Evolutionary conservation across 2,113 vertebrate genomes (phyloP).

Genomic region (Gallinago jamesoni): DNA sequence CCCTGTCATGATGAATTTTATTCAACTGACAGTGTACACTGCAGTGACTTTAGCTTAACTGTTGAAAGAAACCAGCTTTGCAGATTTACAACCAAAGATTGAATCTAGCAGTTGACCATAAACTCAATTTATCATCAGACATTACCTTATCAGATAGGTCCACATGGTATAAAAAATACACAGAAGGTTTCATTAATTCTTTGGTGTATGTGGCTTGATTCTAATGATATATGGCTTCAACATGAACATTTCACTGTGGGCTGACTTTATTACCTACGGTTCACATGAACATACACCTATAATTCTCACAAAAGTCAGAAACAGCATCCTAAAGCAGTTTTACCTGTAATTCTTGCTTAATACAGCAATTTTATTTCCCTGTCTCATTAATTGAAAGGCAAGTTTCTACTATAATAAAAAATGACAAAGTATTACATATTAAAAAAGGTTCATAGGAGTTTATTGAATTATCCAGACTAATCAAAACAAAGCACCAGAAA

Average conservation of each 20-base stretch:
- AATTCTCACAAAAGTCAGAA: slow-evolving; percentile 50
- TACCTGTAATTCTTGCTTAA: neutral
- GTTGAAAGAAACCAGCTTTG: slow-evolving; percentile 72
- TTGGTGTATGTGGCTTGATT: slow-evolving; percentile 68
- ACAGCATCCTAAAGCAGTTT: neutral
- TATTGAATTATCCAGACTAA: neutral
- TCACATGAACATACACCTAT: slow-evolving; percentile 21
- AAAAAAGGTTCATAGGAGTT: neutral
- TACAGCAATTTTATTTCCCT: neutral
- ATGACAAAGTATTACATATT: neutral
- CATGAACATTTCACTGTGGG: slow-evolving; percentile 49
- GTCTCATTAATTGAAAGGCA: neutral
- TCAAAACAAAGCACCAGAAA: neutral
- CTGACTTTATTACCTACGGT: slow-evolving; percentile 63
- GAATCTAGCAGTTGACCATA: slow-evolving; percentile 79
- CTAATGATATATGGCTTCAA: slow-evolving; percentile 62
- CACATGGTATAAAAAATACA: slow-evolving; percentile 64
- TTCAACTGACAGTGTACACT: slow-evolving; percentile 77
- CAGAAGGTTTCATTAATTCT: slow-evolving; percentile 79
- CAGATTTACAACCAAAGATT: slow-evolving; percentile 80
- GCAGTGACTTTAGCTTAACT: slow-evolving; percentile 62
- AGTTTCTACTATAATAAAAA: neutral
- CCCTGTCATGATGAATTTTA: slow-evolving; percentile 77
- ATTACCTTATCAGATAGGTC: slow-evolving; percentile 78
- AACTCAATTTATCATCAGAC: slow-evolving; percentile 83